Evolutionary conservation across 2,797 vertebrate genomes (phyloP), one percentile per base, ranked within the genome.

Genomic region (Aselliscus stoliczkanus): DNA sequence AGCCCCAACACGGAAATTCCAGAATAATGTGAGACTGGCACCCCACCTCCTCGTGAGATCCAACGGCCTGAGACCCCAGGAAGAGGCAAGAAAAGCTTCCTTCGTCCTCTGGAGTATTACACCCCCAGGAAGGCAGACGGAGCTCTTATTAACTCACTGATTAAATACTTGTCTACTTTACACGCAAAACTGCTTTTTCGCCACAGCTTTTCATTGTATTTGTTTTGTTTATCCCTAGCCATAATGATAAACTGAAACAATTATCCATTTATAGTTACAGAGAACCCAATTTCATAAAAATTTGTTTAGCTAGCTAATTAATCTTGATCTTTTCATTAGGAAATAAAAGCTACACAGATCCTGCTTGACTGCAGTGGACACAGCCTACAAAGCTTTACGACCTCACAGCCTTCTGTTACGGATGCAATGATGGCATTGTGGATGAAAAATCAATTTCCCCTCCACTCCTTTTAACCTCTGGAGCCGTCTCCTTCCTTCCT

Each of bases 391-490:
- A 73, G 96, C 81, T 84, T 60, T n/a, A 88, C 93, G 69, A 80
- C 67, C 79, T 93, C 12, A 29, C 62, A 94, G 91, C 60, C 75
- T 23, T 39, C 97, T 85, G 95, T 96, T 97, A 96, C 96, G 96
- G 87, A 72, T 64, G 80, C 87, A 69, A 60, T 29, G 52, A 86
- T 0, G 44, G 93, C 97, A 96, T 95, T 96, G 96, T 95, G 72
- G 90, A 75, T 94, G 96, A 97, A 97, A 83, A 94, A 97, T 96
- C 95, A 96, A 97, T 94, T 60, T 58, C 75, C 65, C 47, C 64
- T 93, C 95, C 85, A 5, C 86, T 97, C 75, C 97, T 96, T 95
- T 97, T 96, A 97, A 96, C 97, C 97, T 96, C 97, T 83, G 58
- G 83, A 96, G 97, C 93, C 64, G 70, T n/a, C 77, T 56, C 52